phyloP scores from a whole-genome alignment of 1,140 invertebrate species.

The Drosophila lacertosa region DNA sequence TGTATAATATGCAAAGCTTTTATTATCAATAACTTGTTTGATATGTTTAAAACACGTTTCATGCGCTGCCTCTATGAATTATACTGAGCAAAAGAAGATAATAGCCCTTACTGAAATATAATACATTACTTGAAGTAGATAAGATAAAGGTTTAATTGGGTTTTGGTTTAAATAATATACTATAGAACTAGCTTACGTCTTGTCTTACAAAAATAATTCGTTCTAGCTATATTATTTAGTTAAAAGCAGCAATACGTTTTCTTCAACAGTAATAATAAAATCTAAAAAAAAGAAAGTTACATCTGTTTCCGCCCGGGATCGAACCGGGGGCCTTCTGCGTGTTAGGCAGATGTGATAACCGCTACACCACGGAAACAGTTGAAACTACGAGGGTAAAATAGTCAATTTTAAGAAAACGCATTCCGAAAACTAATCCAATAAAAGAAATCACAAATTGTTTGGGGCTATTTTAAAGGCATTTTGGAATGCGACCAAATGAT shows the following conservation, averaged over 20 bases:
- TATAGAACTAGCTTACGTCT: too few relatives aligned
- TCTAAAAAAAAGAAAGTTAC: background rate
- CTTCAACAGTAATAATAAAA: too few relatives aligned
- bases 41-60: constrained; percentile 3
- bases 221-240: too few relatives aligned
- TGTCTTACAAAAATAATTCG: too few relatives aligned
- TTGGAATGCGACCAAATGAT: constrained; percentile 44
- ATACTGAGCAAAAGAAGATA: background rate
- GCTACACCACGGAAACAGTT: constrained; percentile 60
- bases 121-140: background rate
- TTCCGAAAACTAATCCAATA: constrained; percentile 31
- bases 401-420: constrained; percentile 16
- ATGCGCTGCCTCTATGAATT: background rate
- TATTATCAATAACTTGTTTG: constrained; percentile 2
- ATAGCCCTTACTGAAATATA: background rate
- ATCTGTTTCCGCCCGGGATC: constrained; percentile 83
- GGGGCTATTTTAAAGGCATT: constrained; percentile 46
- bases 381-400: constrained; percentile 1
- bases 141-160: background rate
- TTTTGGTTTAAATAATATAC: too few relatives aligned
- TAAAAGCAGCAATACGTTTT: too few relatives aligned
- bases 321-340: constrained; percentile 84
- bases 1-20: constrained; percentile 7
- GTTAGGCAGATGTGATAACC: constrained; percentile 85
- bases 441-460: constrained; percentile 31